Evolutionary conservation across 2,888 invertebrate genomes (phyloP).

Genomic region (Ellobium chinense): DNA sequence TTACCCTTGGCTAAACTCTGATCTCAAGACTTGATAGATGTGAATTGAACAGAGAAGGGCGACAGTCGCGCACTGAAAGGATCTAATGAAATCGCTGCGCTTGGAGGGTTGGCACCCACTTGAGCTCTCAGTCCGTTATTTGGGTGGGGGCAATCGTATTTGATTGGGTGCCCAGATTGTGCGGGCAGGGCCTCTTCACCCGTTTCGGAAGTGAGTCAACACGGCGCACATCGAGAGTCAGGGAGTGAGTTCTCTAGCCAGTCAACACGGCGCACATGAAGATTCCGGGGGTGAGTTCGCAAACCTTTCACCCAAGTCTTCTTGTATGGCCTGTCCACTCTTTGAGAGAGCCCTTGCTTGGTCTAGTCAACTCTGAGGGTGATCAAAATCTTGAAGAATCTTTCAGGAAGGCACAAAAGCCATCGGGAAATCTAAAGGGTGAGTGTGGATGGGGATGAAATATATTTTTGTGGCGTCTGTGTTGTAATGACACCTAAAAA

Average conservation of each 20-base stretch:
- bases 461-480: too few relatives aligned
- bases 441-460: too few relatives aligned
- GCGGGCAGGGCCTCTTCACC: not conserved
- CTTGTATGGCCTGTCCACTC: too few relatives aligned
- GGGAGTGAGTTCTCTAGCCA: not conserved
- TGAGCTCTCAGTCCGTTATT: conserved; percentile 16
- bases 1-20: not conserved
- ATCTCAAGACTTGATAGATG: conserved; percentile 8
- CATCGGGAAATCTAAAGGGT: too few relatives aligned
- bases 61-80: not conserved
- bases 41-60: not conserved
- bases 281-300: too few relatives aligned
- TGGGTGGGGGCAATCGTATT: conserved; percentile 20
- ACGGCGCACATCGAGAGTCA: not conserved
- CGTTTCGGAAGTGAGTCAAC: conserved; percentile 15
- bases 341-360: too few relatives aligned
- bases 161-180: conserved; percentile 32
- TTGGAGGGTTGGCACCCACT: conserved; percentile 3
- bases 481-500: too few relatives aligned
- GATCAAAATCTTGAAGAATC: too few relatives aligned
- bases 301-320: too few relatives aligned
- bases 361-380: too few relatives aligned
- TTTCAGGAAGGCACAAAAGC: too few relatives aligned
- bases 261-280: too few relatives aligned
- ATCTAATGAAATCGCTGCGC: conserved; percentile 25